Evolutionary conservation across 2,888 invertebrate genomes (phyloP).

Genomic region (Platycheirus rosarum): DNA sequence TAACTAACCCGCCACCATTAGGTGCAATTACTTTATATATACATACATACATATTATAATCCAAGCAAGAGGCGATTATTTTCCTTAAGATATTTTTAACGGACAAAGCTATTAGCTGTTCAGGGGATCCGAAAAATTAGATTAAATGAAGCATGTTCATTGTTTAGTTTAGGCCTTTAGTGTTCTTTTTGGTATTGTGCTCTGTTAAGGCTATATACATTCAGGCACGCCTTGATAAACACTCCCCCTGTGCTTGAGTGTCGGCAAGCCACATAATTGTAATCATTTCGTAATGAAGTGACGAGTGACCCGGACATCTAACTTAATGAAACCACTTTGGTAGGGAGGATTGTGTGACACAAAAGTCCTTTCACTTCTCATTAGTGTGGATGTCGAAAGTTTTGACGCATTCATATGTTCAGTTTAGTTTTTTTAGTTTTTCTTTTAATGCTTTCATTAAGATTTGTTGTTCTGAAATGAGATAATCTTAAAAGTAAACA

Average conservation of each 20-base stretch:
- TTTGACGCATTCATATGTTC: background rate
- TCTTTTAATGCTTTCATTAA: no score
- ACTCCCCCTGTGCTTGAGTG: background rate
- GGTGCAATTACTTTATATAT: background rate
- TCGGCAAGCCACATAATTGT: constrained; percentile 33
- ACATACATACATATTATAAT: background rate
- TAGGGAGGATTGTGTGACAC: background rate
- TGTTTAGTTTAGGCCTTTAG: background rate
- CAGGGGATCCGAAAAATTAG: constrained; percentile 37
- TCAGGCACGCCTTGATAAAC: no score
- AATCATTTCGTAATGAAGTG: constrained; percentile 33
- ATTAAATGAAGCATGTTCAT: no score
- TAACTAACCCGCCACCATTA: no score
- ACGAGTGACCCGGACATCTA: no score
- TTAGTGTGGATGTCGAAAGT: constrained; percentile 19
- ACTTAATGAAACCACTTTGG: constrained; percentile 11
- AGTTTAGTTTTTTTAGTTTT: background rate
- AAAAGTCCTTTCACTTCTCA: constrained; percentile 9
- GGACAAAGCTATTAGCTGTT: constrained; percentile 45
- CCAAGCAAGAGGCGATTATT: background rate
- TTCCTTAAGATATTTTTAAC: constrained; percentile 38
- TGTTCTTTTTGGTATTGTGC: background rate
- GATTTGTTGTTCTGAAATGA: no score
- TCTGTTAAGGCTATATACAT: background rate
- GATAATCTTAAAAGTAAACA: no score